Evolutionary conservation across 2,888 invertebrate species (phyloP).

Genomic region (Bombylius major): DNA sequence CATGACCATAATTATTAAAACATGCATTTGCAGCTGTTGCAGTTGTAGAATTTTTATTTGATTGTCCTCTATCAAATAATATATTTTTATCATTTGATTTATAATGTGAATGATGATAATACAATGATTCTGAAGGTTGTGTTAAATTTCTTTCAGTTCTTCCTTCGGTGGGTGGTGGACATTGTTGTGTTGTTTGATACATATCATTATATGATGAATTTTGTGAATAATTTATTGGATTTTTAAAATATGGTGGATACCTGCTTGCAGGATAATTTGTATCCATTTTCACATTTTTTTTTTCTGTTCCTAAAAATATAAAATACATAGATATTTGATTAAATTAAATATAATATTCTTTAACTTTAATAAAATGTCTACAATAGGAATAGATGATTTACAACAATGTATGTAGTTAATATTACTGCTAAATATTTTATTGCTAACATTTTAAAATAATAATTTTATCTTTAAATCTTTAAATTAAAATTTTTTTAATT

Average conservation of each 20-base stretch:
- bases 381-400: no score
- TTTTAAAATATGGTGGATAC: slow-evolving; percentile 10
- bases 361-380: no score
- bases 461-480: no score
- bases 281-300: slow-evolving; percentile 1
- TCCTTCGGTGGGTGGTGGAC: neutral
- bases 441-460: no score
- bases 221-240: slow-evolving; percentile 12
- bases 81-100: slow-evolving; percentile 2
- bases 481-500: no score
- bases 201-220: slow-evolving; percentile 13
- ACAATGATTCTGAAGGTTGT: slow-evolving; percentile 1
- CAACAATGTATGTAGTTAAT: no score
- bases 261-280: slow-evolving; percentile 1
- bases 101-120: slow-evolving; percentile 4
- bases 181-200: slow-evolving; percentile 10
- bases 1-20: neutral
- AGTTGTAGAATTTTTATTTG: slow-evolving; percentile 3
- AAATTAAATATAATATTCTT: no score
- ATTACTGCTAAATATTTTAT: no score
- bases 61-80: neutral
- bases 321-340: no score
- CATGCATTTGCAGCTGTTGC: slow-evolving; percentile 3
- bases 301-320: neutral
- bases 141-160: neutral